Percentiles rank a stretch among this genome's conserved stretches.
Evolutionary conservation across 2,797 vertebrate species (phyloP).

Genomic region (Decapterus maruadsi): DNA sequence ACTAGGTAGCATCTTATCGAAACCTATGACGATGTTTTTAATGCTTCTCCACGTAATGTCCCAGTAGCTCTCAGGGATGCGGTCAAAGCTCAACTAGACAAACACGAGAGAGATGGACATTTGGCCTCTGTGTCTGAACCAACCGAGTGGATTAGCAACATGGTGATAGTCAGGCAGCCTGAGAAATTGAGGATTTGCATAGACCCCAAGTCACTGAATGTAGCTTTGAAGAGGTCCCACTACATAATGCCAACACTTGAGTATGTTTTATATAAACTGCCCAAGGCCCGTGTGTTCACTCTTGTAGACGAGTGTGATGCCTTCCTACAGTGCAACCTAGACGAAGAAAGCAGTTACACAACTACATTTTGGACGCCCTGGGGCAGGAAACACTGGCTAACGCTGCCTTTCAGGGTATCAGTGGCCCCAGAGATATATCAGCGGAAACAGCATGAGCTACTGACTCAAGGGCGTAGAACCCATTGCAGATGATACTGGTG

Average conservation of each 20-base stretch:
- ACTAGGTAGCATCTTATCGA: neutral
- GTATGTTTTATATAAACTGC: neutral
- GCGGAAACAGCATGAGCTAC: too few relatives aligned
- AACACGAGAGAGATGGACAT: neutral
- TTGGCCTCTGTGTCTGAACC: neutral
- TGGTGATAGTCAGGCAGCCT: slow-evolving; percentile 1
- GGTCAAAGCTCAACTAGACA: neutral
- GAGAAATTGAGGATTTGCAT: slow-evolving; percentile 17
- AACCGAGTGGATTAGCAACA: slow-evolving; percentile 9
- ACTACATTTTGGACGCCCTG: too few relatives aligned
- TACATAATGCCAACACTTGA: slow-evolving; percentile 5
- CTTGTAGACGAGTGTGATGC: too few relatives aligned
- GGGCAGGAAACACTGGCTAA: too few relatives aligned
- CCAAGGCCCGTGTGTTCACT: too few relatives aligned
- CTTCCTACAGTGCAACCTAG: too few relatives aligned
- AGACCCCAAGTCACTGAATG: neutral
- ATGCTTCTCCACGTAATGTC: neutral
- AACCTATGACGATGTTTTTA: neutral
- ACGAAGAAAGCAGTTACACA: too few relatives aligned
- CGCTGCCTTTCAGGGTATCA: too few relatives aligned
- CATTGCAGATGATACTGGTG: neutral
- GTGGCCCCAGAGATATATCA: too few relatives aligned
- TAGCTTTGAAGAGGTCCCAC: neutral
- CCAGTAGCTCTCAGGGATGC: neutral
- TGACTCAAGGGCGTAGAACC: neutral